Base-by-base conservation (phyloP, 2,888 invertebrate genomes). In the Hipparchia sbordonii region DNA sequence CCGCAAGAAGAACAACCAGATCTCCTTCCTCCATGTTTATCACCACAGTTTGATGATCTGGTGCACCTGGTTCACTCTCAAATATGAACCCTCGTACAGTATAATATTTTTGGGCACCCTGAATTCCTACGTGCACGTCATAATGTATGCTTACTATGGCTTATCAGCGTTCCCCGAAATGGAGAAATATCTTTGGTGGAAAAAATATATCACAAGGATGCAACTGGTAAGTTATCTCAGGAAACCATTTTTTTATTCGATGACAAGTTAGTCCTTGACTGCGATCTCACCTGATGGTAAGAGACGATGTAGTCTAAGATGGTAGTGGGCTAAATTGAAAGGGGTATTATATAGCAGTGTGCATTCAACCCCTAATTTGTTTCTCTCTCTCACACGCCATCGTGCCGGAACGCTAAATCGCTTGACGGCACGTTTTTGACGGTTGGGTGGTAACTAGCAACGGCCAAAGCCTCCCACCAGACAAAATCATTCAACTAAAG, bases 1-100 rank as follows among this genome's bases (percentile, higher is more conserved):
- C 77, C 95, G 98, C n/a, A 98, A 98, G 88, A 85, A 93, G 88
- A 77, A 94, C 93, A 81, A 95, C 56, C 98, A 98, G 87, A 96
- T 98, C 0, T 95, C 97, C 0, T 97, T 97, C 83, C 95, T 98
- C 60, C 98, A 98, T 84, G 96, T 98, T 0, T 98, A 97, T 84
- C 98, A 98, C 87, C 98, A 98, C 83, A 93, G 96, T 0, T 87
- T 95, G 70, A 96, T 96, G 85, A 96, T 95, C 72, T 81, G 96
- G 94, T 95, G 95, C 82, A 95, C 95, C 0, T 97, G 97, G 97
- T 94, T 95, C 3, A 95, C 96, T 66, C 88, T 96, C 59, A 96
- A 96, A 84, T 97, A 95, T 83, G 90, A 96, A 56, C 96, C 96
- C 75, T 96, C 96, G 67, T 96, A 96, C 45, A 96, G 96, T 80